Evolutionary conservation across 1,140 invertebrate genomes (phyloP).

Genomic region (Atopsyche davidsoni): DNA sequence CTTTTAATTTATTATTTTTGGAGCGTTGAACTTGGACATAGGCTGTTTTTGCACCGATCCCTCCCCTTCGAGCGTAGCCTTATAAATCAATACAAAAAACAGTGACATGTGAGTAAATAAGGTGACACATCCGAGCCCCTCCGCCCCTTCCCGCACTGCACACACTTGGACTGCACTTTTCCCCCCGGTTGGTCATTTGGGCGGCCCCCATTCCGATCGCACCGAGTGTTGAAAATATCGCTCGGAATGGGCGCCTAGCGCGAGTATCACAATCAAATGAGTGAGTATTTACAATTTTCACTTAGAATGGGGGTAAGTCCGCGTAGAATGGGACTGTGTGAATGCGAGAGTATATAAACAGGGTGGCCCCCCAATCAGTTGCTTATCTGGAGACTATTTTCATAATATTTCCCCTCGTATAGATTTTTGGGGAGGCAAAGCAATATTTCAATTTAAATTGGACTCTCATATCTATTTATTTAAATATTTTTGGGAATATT

Average conservation of each 20-base stretch:
- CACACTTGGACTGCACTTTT: too few species aligned
- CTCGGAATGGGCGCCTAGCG: not conserved
- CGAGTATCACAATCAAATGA: too few species aligned
- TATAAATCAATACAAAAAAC: conserved; percentile 31
- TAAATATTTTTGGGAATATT: too few species aligned
- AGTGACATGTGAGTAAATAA: conserved; percentile 30
- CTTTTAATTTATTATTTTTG: too few species aligned
- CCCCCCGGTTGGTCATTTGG: too few species aligned
- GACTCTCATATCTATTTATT: too few species aligned
- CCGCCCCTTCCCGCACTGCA: conserved; percentile 5
- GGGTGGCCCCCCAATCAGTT: conserved; percentile 17
- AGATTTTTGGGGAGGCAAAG: too few species aligned
- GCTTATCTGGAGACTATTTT: conserved; percentile 25
- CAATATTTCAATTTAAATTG: too few species aligned
- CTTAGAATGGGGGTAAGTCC: too few species aligned
- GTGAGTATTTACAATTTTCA: too few species aligned
- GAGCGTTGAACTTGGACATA: not conserved
- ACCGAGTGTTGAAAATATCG: too few species aligned
- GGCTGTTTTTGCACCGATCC: conserved; percentile 4
- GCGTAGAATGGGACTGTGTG: not conserved
- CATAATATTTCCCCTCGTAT: conserved; percentile 25
- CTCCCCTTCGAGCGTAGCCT: conserved; percentile 9
- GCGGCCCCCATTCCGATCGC: conserved; percentile 10
- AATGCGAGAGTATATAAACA: too few species aligned
- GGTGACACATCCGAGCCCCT: conserved; percentile 17